Conservation (phyloP, 2,888 invertebrate species). For the Acrobasis suavella region DNA sequence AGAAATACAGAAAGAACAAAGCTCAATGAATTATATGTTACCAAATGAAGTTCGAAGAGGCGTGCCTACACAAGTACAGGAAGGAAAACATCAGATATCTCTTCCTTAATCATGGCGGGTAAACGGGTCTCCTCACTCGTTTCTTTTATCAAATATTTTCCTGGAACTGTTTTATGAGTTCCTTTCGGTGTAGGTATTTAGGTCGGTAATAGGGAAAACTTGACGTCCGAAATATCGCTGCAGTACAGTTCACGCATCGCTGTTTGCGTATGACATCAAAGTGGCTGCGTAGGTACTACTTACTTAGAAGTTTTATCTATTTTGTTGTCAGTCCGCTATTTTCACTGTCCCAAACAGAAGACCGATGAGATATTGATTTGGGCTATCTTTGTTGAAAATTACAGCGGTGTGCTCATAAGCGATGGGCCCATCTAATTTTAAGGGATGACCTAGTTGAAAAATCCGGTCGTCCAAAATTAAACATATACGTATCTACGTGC, state of each 20-base stretch:
- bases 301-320: constrained; percentile 41
- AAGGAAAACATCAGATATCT: constrained; percentile 62
- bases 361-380: constrained; percentile 58
- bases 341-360: constrained; percentile 43
- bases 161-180: constrained; percentile 53
- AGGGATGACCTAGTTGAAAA: constrained; percentile 71
- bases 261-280: constrained; percentile 40
- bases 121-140: constrained; percentile 46
- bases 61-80: constrained; percentile 38
- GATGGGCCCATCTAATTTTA: constrained; percentile 61
- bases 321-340: constrained; percentile 40
- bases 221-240: constrained; percentile 43
- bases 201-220: constrained; percentile 42
- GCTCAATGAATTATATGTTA: constrained; percentile 39
- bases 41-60: constrained; percentile 37
- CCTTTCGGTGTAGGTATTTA: constrained; percentile 43
- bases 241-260: constrained; percentile 42
- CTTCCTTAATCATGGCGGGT: constrained; percentile 57
- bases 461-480: constrained; percentile 59
- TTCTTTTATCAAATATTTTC: constrained; percentile 57
- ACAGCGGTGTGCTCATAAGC: constrained; percentile 53
- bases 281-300: constrained; percentile 37
- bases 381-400: constrained; percentile 59
- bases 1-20: not conserved
- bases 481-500: constrained; percentile 28